Evolutionary conservation across 2,888 invertebrate species (phyloP), one percentile per base, ranked within the genome.

Genomic region (Ophonus ardosiacus): DNA sequence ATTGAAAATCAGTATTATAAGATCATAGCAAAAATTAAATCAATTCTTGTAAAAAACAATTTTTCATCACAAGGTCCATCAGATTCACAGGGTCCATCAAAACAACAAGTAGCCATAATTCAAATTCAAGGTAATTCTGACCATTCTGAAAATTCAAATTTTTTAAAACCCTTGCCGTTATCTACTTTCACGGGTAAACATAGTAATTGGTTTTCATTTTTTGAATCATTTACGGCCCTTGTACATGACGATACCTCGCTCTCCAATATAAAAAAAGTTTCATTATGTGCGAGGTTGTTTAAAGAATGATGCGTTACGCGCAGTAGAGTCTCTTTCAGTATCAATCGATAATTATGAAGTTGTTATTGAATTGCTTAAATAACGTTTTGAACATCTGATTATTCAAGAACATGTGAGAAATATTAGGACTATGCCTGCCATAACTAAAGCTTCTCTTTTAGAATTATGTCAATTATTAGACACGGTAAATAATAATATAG

Each of bases 391-490:
- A 81, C 76, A 84, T 0, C n/a, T 86, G 1, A 24, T 24, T 24
- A 86, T 87, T 13, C 85, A 87, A 56, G 86, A 74, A 24, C 86
- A 87, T 51, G 56, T 87, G 15, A 84, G 85, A 6, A 78, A 86
- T 0, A 74, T 87, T 7, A 74, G 87, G 51, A 86, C 86, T 65
- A 24, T 78, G 13, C 86, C 85, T 7, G 10, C 6, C 8, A 83
- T 86, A 56, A 43, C 18, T 0, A 86, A 86, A 43, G 79, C 85
- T 38, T 78, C 85, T 18, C 56, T 81, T 79, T 7, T 21, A 10
- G 31, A 57, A 5, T 85, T 87, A 61, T 43, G 85, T 76, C 82
- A 84, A 57, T 56, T 87, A 13, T 51, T 59, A 43, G 85, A 86
- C 59, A 84, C 18, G 71, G 43, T 86, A 1, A 76, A 71, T 21